phyloP scores from a whole-genome alignment of 2,888 invertebrate genomes.

The Hermaeophaga mercurialis region DNA sequence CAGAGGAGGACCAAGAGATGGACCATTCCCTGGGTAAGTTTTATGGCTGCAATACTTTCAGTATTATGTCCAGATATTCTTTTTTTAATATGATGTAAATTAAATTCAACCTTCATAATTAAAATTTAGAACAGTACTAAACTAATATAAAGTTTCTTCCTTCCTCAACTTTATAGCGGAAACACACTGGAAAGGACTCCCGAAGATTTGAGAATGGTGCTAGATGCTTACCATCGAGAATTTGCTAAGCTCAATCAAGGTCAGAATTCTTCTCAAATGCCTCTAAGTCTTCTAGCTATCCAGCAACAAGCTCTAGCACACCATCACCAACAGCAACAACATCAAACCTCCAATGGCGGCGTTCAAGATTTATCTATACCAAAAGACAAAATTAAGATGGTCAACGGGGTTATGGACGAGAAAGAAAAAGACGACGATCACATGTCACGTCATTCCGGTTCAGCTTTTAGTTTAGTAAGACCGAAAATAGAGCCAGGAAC shows the following conservation, averaged over 20 bases:
- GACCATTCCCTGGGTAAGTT: slow-evolving; percentile 79
- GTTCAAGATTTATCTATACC: slow-evolving; percentile 87
- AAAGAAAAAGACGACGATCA: slow-evolving; percentile 64
- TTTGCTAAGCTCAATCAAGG: slow-evolving; percentile 81
- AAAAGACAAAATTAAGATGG: slow-evolving; percentile 72
- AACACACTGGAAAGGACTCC: slow-evolving; percentile 69
- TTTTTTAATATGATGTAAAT: too few species aligned
- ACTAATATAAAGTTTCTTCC: slow-evolving; percentile 74
- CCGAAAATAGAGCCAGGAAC: slow-evolving; percentile 82
- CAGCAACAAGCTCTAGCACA: slow-evolving; percentile 74
- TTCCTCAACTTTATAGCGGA: slow-evolving; percentile 82
- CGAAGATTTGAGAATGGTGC: slow-evolving; percentile 87
- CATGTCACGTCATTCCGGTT: slow-evolving; percentile 72
- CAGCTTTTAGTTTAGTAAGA: slow-evolving; percentile 86
- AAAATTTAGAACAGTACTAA: slow-evolving; percentile 52
- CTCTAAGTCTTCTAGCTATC: slow-evolving; percentile 71
- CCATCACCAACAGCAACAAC: slow-evolving; percentile 53
- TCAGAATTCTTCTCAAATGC: slow-evolving; percentile 58
- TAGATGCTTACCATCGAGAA: slow-evolving; percentile 93
- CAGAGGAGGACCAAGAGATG: slow-evolving; percentile 75
- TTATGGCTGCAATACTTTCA: too few species aligned
- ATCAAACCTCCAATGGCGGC: slow-evolving; percentile 65
- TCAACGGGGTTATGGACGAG: slow-evolving; percentile 66
- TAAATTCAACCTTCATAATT: too few species aligned
- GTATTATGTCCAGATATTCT: too few species aligned